Base-by-base conservation (phyloP, 2,888 invertebrate species). In the Lampropteryx suffumata region DNA sequence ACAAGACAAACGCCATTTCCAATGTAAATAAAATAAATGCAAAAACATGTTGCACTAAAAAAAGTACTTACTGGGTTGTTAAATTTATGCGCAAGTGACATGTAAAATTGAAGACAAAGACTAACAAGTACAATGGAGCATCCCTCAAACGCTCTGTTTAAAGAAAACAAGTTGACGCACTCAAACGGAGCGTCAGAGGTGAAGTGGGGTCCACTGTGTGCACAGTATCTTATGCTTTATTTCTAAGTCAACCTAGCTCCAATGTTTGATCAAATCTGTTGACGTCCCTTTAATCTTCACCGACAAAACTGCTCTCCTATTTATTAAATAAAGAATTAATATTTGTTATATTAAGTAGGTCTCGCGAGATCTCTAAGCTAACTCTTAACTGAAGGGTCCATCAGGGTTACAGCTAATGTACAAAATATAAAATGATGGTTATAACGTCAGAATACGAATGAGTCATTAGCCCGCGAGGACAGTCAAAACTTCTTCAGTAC, bases 171-270 rank as follows among this genome's bases (percentile, higher is more conserved):
- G 80, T 82, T 80, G 77, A 69, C 78, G 69, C 70, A 72, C 82
- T 84, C 79, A 80, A 85, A 82, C 79, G 80, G 74, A 76, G 79
- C 80, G 73, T 80, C 72, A 74, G 71, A 74, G 73, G 69, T 86
- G 74, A 82, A 87, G 86, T 82, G 74, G 79, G 83, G 84, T 79
- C 69, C 59, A 60, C 54, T 73, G 71, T 87, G 81, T 86, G 76
- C 83, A 69, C 67, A 86, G 81, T 83, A 84, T 82, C 85, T 86
- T 79, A 84, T 84, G 81, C 84, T 88, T 89, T 88, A 88, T 88
- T 86, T 88, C 85, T 84, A 84, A 84, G 84, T 81, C 84, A 82
- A 83, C 77, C 74, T 76, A 71, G 67, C 73, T 73, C 76, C 73
- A 69, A 76, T 87, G 79, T 88, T 89, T 89, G 82, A 82, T 77